Evolutionary conservation across 2,888 invertebrate genomes (phyloP).

Genomic region (Stegophylla sp.): DNA sequence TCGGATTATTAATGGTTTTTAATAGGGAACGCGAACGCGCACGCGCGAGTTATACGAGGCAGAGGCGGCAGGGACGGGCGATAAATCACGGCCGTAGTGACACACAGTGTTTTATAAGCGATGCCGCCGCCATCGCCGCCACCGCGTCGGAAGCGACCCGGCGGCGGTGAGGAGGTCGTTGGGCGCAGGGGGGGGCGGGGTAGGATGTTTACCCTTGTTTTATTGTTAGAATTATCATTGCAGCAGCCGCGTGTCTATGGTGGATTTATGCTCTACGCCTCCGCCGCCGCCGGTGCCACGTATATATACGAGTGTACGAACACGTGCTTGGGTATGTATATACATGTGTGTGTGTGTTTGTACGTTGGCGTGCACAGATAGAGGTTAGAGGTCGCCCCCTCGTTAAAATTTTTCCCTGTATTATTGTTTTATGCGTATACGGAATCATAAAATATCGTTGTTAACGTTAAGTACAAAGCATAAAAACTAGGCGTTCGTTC

Average conservation of each 20-base stretch:
- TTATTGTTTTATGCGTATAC: too few species aligned
- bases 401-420: too few species aligned
- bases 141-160: too few species aligned
- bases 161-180: neutral
- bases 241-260: slow-evolving; percentile 16
- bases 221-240: slow-evolving; percentile 46
- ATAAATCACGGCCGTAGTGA: slow-evolving; percentile 53
- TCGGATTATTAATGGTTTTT: slow-evolving; percentile 59
- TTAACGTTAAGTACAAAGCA: too few species aligned
- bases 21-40: slow-evolving; percentile 6
- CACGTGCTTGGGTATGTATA: too few species aligned
- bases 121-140: neutral
- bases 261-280: slow-evolving; percentile 4
- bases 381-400: too few species aligned
- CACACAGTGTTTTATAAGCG: slow-evolving; percentile 50
- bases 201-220: slow-evolving; percentile 49
- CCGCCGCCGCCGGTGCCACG: too few species aligned
- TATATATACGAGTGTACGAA: too few species aligned
- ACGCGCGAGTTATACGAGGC: too few species aligned
- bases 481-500: too few species aligned
- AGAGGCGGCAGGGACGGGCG: too few species aligned
- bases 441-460: too few species aligned
- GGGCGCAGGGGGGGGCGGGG: neutral
- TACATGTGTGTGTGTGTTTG: neutral
- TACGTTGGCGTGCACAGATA: neutral